phyloP scores from a whole-genome alignment of 2,797 vertebrate species.

The Anniella stebbinsi region DNA sequence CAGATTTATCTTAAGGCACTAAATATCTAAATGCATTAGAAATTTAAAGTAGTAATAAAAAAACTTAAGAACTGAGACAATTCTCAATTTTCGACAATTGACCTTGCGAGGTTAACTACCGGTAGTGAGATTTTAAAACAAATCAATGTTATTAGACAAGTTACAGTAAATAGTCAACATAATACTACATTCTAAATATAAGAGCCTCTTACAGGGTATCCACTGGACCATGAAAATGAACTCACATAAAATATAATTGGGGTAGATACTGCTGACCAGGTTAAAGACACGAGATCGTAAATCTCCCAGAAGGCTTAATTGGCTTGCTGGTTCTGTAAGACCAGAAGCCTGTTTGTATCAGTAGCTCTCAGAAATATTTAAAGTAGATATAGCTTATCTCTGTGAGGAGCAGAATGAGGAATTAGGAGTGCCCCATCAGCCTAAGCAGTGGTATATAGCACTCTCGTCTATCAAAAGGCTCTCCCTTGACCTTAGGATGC shows the following conservation, averaged over 20 bases:
- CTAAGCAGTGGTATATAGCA: too few species aligned
- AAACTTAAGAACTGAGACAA: not conserved
- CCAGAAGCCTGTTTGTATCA: too few species aligned
- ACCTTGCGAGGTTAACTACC: not conserved
- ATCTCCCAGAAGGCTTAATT: too few species aligned
- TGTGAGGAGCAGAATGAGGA: not conserved
- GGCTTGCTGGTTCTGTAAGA: too few species aligned
- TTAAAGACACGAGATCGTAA: not conserved
- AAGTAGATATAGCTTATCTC: too few species aligned
- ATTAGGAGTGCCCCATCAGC: too few species aligned
- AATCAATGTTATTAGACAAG: not conserved
- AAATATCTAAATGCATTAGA: not conserved
- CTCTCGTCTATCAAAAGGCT: too few species aligned
- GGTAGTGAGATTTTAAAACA: not conserved
- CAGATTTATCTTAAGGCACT: not conserved
- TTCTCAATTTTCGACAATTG: not conserved
- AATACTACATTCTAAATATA: not conserved
- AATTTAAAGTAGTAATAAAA: not conserved
- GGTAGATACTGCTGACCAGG: not conserved
- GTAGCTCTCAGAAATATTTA: too few species aligned
- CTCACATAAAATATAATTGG: not conserved
- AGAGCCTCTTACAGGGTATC: not conserved
- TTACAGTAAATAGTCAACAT: not conserved
- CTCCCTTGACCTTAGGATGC: too few species aligned
- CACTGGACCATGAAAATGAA: not conserved